Evolutionary conservation across 2,888 invertebrate species (phyloP).

Genomic region (Bellardia bayeri): DNA sequence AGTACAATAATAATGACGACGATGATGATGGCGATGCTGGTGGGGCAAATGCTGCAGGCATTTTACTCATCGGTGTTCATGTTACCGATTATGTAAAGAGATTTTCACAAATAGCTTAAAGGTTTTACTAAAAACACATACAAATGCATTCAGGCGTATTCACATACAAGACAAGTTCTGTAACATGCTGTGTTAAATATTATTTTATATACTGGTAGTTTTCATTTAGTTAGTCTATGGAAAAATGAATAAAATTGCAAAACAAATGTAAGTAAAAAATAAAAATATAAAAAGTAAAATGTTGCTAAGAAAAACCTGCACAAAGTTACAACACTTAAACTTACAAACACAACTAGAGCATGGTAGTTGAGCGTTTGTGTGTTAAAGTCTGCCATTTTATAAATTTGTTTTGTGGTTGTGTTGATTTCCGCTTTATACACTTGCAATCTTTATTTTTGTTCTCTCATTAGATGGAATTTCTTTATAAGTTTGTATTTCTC

Average conservation of each 20-base stretch:
- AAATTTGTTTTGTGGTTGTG: slow-evolving; percentile 72
- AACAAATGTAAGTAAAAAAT: slow-evolving; percentile 42
- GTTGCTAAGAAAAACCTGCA: slow-evolving; percentile 24
- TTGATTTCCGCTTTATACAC: slow-evolving; percentile 69
- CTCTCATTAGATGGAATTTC: slow-evolving; percentile 30
- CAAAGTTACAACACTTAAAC: slow-evolving; percentile 6
- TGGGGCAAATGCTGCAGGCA: slow-evolving; percentile 56
- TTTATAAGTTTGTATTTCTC: slow-evolving; percentile 56
- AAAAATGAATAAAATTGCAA: slow-evolving; percentile 57
- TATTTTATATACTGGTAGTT: slow-evolving; percentile 66
- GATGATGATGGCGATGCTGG: slow-evolving; percentile 22
- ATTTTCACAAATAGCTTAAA: slow-evolving; percentile 69
- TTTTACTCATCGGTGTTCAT: slow-evolving; percentile 52
- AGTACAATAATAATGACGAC: slow-evolving; percentile 41
- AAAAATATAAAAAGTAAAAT: slow-evolving; percentile 7
- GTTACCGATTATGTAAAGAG: slow-evolving; percentile 64
- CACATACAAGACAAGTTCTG: slow-evolving; percentile 31
- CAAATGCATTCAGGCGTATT: slow-evolving; percentile 33
- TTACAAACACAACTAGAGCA: slow-evolving; percentile 13
- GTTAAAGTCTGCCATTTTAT: slow-evolving; percentile 48
- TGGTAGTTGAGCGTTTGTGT: background rate
- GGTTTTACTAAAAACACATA: slow-evolving; percentile 52
- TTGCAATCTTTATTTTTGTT: slow-evolving; percentile 49
- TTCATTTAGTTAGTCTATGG: slow-evolving; percentile 64
- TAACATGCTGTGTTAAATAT: slow-evolving; percentile 67